Percentiles rank a stretch among this genome's conserved stretches.
Conservation (phyloP, 2,113 vertebrate species). For the Piprites chloris region DNA sequence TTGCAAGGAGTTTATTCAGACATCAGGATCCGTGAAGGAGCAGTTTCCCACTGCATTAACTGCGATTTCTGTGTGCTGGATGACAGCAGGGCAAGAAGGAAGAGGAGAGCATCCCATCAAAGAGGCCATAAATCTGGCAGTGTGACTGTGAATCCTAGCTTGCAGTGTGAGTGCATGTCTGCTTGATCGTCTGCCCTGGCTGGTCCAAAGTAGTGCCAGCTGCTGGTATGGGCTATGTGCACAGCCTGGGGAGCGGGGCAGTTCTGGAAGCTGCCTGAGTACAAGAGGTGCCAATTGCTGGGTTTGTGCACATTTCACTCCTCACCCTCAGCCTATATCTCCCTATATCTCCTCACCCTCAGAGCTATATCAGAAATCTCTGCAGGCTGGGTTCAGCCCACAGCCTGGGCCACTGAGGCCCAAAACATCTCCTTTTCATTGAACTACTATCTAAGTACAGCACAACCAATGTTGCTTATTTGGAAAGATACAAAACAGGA, state of each 20-base stretch:
- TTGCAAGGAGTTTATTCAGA: neutral
- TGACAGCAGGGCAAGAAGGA: neutral
- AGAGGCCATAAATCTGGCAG: neutral
- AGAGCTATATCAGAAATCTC: neutral
- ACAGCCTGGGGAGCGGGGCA: rapidly evolving
- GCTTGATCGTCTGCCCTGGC: neutral
- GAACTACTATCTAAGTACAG: neutral
- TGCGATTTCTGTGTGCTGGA: neutral
- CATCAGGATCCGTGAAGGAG: neutral
- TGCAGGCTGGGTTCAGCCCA: neutral
- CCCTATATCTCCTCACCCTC: neutral
- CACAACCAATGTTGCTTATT: rapidly evolving
- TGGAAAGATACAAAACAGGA: neutral
- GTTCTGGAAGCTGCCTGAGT: too few relatives aligned
- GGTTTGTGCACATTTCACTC: rapidly evolving
- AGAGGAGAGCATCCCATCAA: rapidly evolving
- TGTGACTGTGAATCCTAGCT: neutral
- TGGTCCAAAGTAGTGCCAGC: neutral
- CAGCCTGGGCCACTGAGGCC: neutral
- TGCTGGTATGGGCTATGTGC: neutral
- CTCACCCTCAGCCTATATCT: neutral
- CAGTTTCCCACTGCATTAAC: neutral
- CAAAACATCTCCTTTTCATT: neutral
- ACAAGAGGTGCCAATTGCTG: neutral
- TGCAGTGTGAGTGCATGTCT: neutral